Base-by-base conservation (phyloP, 2,113 vertebrate genomes). In the Pomatostomus ruficeps region DNA sequence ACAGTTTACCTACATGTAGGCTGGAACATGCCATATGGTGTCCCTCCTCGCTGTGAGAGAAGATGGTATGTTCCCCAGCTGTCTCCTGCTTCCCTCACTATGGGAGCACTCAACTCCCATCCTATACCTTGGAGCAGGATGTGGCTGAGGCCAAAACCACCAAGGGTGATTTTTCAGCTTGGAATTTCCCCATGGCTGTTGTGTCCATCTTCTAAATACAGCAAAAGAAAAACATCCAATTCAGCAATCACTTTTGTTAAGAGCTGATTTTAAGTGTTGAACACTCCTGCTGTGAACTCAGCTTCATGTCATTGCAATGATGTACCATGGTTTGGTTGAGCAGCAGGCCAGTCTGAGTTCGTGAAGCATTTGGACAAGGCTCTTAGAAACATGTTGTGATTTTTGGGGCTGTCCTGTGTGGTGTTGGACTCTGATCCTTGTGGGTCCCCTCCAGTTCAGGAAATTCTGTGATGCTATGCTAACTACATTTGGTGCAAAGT, bases 121-220 rank as follows among this genome's bases (percentile, higher is more conserved):
- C 49, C 46, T 74, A n/a, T 79, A 91, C 79, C 87, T 93, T 91
- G 59, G 58, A 91, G 59, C 71, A 93, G 81, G 67, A 95, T 85
- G 67, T 80, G 78, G 31, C 74, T 85, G 58, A 70, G 46, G 35
- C 78, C 24, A 91, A 92, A 96, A 91, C 91, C 93, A 91, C 71
- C 25, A 73, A 62, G 81, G 40, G 58, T 95, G 91, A 85, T 88
- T 94, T 83, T 95, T 8, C 58, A 93, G 62, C 71, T 85, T 91
- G 89, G 87, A 95, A 97, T 96, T 95, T 93, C 88, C 92, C 71
- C 26, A 10, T 59, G 85, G 67, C 85, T 83, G 8, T 82, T 91
- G 74, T 73, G 62, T 66, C 81, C 89, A 25, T 88, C 58, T 82
- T 24, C 62, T 54, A 83, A 85, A 43, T 54, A 85, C 9, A 89